Evolutionary conservation across 2,797 vertebrate species (phyloP), one percentile per base, ranked within the genome.

Genomic region (Clarias platycephalus): DNA sequence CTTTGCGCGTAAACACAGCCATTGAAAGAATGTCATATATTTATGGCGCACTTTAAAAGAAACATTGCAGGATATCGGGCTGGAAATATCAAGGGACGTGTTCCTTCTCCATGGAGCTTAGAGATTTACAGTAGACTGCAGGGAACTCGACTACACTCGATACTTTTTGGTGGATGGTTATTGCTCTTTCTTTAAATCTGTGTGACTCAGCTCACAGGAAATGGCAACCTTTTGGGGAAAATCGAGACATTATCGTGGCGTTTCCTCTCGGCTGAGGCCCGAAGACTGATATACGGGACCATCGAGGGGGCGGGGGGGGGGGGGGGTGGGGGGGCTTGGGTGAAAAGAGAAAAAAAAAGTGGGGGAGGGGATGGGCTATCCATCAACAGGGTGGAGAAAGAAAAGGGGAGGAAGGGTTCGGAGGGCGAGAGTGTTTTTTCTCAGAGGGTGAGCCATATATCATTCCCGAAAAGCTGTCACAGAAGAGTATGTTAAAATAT

Each of bases 311-410:
- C 70, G 12, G 57, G 62, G 80, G 71, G 80, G 57, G 20, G 84
- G 68, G 68, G 49, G 34, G 76, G 71, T n/a, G n/a, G n/a, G n/a
- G n/a, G n/a, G n/a, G n/a, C n/a, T n/a, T n/a, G 80, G 58, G 13
- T 80, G 79, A 63, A 9, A 24, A 26, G 64, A 58, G 80, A 68
- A 37, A 26, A 16, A 16, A 78, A 37, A 62, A 31, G 60, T 66
- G 71, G 80, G 83, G 70, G 88, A 80, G 74, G 86, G 80, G 57
- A 80, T 15, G 18, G 40, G 31, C 55, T 70, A 87, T 84, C 80
- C 86, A 89, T 89, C 88, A 87, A 79, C 84, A 80, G 88, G 87
- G 88, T 88, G 88, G 87, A 85, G 86, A 88, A 89, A 86, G 83
- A 81, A 84, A 80, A 88, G 87, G 88, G 82, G 85, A 86, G 87